Base-by-base conservation (phyloP, 2,888 invertebrate genomes). In the Alloplasta piceator region DNA sequence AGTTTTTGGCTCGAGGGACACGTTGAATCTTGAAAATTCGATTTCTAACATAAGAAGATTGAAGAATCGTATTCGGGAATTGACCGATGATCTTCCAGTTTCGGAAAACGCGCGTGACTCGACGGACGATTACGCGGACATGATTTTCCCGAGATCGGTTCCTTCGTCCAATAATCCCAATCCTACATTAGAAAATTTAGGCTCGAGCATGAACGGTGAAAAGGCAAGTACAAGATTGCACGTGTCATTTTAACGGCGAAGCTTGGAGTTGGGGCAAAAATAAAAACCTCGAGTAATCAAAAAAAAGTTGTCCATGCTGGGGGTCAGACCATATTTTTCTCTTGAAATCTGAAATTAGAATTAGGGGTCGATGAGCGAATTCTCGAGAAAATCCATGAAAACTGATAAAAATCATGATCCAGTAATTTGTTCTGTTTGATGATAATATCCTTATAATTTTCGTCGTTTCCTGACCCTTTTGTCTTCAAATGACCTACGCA, bases 41-140 rank as follows among this genome's bases (percentile, higher is more conserved):
- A 82, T 84, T 14, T 70, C 41, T 63, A 83, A 82, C 9, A 76
- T 80, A 9, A 84, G 83, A 77, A 82, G 80, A 72, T 75, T 84
- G 4, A 71, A 83, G 55, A 75, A 74, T 55, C 55, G 78, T 70
- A 85, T 84, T 52, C 66, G 74, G 48, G 78, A 70, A 16, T 46
- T 84, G 50, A 83, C 82, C 26, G 80, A 84, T 48, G 79, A 84
- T 68, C 46, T 78, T n/a, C 61, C 63, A 39, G 56, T 38, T 52
- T 38, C 16, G 5, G 48, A 71, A 1, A 9, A 48, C 14, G 5
- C 67, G 52, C 50, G 12, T 9, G 9, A 7, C 16, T 12, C 26
- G 36, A 55, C 41, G 1, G 38, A 46, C 5, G 56, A 76, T 9
- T 50, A 14, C 26, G 5, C 55, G 43, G 26, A 77, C 4, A 10